Conservation (phyloP, 2,797 vertebrate species). For the Eulemur rubriventer region DNA sequence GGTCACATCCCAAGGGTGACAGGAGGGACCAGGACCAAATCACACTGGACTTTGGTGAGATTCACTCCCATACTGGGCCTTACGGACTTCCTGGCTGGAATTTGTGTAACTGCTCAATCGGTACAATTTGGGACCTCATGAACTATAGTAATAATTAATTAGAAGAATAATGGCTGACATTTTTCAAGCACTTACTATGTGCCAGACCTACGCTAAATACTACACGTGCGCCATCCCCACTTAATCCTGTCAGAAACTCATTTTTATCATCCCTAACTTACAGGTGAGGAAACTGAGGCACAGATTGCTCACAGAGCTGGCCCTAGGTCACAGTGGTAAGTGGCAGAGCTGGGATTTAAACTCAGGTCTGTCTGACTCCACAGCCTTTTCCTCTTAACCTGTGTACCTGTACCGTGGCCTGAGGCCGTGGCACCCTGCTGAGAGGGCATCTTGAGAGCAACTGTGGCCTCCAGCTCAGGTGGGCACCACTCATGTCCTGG, state of each 20-base stretch:
- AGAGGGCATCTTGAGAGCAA: not conserved
- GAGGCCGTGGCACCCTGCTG: not conserved
- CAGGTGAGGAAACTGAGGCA: slow-evolving; percentile 16
- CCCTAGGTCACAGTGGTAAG: not conserved
- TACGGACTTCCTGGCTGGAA: not conserved
- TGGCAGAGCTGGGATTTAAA: not conserved
- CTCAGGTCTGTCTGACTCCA: not conserved
- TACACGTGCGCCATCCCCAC: not conserved
- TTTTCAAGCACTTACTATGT: slow-evolving; percentile 10
- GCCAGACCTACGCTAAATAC: not conserved
- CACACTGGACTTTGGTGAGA: not conserved
- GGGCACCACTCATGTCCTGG: too few species aligned
- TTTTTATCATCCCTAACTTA: slow-evolving; percentile 18
- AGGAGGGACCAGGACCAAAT: not conserved
- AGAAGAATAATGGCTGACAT: slow-evolving; percentile 32
- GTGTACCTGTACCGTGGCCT: not conserved
- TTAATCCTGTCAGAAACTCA: not conserved
- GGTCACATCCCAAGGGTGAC: not conserved
- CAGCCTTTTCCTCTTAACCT: not conserved
- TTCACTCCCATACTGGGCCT: not conserved
- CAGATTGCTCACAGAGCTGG: not conserved
- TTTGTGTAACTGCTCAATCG: not conserved
- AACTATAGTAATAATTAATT: slow-evolving; percentile 13
- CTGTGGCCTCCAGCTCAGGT: not conserved
- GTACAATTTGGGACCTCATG: not conserved